Base-by-base conservation (phyloP, 2,797 vertebrate species). In the Vireo griseus region DNA sequence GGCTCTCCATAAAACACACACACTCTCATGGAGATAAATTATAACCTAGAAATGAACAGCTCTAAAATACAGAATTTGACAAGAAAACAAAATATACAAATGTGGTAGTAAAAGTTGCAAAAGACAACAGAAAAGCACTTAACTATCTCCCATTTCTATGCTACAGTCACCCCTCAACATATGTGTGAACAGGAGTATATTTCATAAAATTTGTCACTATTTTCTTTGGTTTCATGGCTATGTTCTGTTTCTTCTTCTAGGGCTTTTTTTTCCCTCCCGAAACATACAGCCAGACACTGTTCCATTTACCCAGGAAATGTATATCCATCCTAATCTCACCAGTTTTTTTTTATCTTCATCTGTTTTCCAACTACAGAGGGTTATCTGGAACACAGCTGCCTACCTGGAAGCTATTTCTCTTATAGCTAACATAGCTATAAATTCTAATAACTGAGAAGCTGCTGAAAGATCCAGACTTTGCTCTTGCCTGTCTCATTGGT, bases 371-470 rank as follows among this genome's bases (percentile, higher is more conserved):
- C 48, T 79, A 89, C 74, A 85, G 48, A 82, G 48, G 57, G 21
- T 31, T 82, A 67, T 86, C 72, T 86, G 84, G 75, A 92, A 71
- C 54, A 83, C 84, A 95, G 78, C 67, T 92, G 88, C 72, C 81
- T 93, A 94, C 59, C 84, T 89, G 57, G 65, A 91, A 94, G 81
- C 65, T 88, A 62, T 85, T 89, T 87, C 44, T 88, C 29, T 92
- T 67, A 57, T 1, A 85, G 48, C 35, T 74, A 93, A 54, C 35
- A 67, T 4, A 74, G 52, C 15, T 55, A 73, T 40, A 91, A 85
- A 92, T 79, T 77, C 82, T 85, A 93, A 69, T 91, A 92, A 82
- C 67, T 67, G 74, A 75, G 67, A 76, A 89, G 61, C 68, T 92
- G 88, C 58, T 92, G 75, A 94, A 94, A 88, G 78, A 71, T 7